Evolutionary conservation across 1,140 invertebrate species (phyloP), one percentile per base, ranked within the genome.

Genomic region (Venturia canescens): DNA sequence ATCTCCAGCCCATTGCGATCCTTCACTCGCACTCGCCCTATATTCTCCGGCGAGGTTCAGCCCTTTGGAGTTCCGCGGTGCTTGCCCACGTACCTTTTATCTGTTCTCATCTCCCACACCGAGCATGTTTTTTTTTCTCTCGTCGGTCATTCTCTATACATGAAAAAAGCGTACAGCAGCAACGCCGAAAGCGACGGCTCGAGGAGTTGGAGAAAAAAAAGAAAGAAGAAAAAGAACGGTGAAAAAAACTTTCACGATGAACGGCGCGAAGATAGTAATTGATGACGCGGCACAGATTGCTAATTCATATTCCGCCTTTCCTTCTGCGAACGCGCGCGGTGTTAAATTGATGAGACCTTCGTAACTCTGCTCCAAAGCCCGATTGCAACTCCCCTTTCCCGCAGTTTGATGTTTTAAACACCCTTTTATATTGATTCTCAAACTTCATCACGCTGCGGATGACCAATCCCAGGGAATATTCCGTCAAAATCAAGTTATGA

Each of bases 261-360:
- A 76, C 74, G 74, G 74, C n/a, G 74, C 74, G 29, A 76, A 53
- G 74, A 76, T 76, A 31, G 74, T 76, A 76, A 76, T 76, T 76
- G 74, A 76, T 76, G 74, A 76, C 74, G 74, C 29, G 50, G 74
- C 74, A 38, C 53, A 76, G 74, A 76, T 76, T 76, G 74, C 74
- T 76, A 76, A 76, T 76, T 76, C 74, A 53, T 76, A 76, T 76
- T 60, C 77, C 69, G 34, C 69, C 48, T 57, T 44, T 44, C 23
- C 34, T 23, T 48, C 26, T n/a, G 27, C 27, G 27, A 29, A 13
- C 21, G 63, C 34, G 38, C 9, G 3, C 13, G 7, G 38, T 44
- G n/a, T n/a, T n/a, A 69, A 79, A 79, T 71, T 79, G 66, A 79
- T 79, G 66, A 53, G 71, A 67, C 38, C 38, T 57, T 21, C 53